Conservation (phyloP, 2,888 invertebrate genomes). For the Cerastis leucographa region DNA sequence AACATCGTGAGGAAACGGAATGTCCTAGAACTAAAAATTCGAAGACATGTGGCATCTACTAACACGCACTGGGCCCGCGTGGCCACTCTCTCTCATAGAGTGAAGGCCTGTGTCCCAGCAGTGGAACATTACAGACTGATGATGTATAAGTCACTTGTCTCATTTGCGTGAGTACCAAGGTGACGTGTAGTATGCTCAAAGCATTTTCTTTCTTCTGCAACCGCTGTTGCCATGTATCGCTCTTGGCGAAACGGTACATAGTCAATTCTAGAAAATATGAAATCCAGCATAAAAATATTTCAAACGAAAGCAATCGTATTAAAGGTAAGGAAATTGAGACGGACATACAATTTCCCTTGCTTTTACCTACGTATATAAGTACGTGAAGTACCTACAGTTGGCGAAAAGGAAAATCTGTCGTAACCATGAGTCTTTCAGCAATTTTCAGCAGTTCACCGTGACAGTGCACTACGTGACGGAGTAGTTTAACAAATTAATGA, state of each 20-base stretch:
- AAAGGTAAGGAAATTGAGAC: conserved; percentile 21
- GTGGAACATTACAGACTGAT: too few relatives aligned
- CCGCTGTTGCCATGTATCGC: neutral
- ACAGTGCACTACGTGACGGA: neutral
- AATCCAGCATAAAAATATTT: conserved; percentile 11
- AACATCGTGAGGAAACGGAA: too few relatives aligned
- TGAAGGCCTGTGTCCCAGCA: too few relatives aligned
- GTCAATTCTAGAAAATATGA: neutral
- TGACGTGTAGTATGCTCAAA: too few relatives aligned
- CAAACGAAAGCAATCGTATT: neutral
- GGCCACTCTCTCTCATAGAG: too few relatives aligned
- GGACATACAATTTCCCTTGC: conserved; percentile 16
- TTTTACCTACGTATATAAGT: neutral
- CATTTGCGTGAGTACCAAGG: too few relatives aligned
- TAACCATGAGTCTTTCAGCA: neutral
- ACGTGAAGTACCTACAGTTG: neutral
- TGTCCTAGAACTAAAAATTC: too few relatives aligned
- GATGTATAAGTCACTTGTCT: too few relatives aligned
- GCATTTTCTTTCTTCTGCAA: too few relatives aligned
- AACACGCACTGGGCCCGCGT: too few relatives aligned
- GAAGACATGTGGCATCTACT: too few relatives aligned
- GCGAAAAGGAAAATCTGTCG: neutral
- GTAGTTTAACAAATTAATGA: neutral
- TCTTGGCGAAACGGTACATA: too few relatives aligned
- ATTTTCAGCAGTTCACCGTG: neutral